Percentiles rank a stretch among this genome's conserved stretches.
Conservation (phyloP, 2,888 invertebrate genomes). For the Trichopoda pennipes region DNA sequence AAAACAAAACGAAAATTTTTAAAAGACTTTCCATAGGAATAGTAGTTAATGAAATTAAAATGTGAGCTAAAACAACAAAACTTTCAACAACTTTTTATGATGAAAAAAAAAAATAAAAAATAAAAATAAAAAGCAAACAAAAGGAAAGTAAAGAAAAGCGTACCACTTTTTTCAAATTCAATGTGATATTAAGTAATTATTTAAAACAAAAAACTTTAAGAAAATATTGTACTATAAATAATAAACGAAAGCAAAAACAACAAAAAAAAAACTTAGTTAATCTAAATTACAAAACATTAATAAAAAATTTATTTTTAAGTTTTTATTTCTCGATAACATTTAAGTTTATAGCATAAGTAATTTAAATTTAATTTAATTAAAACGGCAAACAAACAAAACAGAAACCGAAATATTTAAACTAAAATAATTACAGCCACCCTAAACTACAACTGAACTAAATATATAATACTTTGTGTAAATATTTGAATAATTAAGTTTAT, state of each 20-base stretch:
- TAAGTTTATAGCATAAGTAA: conserved; percentile 51
- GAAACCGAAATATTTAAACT: conserved; percentile 33
- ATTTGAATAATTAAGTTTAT: conserved; percentile 54
- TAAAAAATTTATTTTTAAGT: conserved; percentile 27
- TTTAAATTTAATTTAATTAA: conserved; percentile 30
- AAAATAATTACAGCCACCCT: conserved; percentile 9
- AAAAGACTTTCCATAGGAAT: conserved; percentile 78
- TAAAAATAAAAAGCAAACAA: conserved; percentile 45
- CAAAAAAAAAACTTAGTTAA: conserved; percentile 54
- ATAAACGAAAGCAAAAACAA: not conserved
- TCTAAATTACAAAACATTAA: conserved; percentile 52
- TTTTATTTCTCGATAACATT: conserved; percentile 2
- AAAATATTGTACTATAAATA: conserved; percentile 61
- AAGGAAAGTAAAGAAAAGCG: conserved; percentile 52
- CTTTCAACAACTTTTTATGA: conserved; percentile 24
- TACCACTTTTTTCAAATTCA: conserved; percentile 73
- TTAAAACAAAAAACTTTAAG: conserved; percentile 52
- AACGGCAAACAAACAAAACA: not conserved
- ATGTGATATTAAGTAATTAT: conserved; percentile 75
- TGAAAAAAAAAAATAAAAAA: conserved; percentile 22
- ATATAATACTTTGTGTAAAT: conserved; percentile 51
- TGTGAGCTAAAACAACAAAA: conserved; percentile 42
- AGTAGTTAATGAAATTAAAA: conserved; percentile 56
- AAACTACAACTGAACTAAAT: conserved; percentile 28
- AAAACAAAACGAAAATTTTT: conserved; percentile 49